Evolutionary conservation across 2,113 vertebrate species (phyloP).

Genomic region (Galeopterus variegatus): DNA sequence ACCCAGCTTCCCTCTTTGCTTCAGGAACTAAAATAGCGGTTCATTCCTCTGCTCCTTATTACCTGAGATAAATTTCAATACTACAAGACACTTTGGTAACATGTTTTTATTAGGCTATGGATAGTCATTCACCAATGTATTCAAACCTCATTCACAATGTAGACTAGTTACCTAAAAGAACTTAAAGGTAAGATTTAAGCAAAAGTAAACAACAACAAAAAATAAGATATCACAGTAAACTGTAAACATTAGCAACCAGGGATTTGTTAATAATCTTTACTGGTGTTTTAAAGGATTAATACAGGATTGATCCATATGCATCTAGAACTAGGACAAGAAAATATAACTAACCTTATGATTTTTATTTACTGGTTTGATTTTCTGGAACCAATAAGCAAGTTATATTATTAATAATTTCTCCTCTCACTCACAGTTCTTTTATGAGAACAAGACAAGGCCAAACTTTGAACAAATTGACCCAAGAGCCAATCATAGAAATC

Average conservation of each 20-base stretch:
- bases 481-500: background rate
- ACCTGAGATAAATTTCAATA: constrained; percentile 51
- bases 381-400: background rate
- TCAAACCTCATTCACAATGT: constrained; percentile 30
- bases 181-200: background rate
- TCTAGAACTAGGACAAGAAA: background rate
- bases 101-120: constrained; percentile 56
- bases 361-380: constrained; percentile 24
- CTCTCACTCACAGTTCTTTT: background rate
- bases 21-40: background rate
- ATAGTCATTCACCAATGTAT: background rate
- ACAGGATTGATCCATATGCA: constrained; percentile 1
- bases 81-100: constrained; percentile 24
- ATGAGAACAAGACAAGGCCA: background rate
- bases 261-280: background rate
- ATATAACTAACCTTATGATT: background rate
- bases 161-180: constrained; percentile 10
- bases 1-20: background rate
- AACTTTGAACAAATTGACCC: background rate
- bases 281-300: constrained; percentile 5
- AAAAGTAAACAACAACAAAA: constrained; percentile 6
- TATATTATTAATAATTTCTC: constrained; percentile 15
- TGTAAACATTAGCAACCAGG: constrained; percentile 3
- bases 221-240: background rate
- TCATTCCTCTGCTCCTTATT: constrained; percentile 33